Evolutionary conservation across 30 jellyfish, hydroid and myxozoan species (phyloP).

Genomic region (Cassiopea xamachana): DNA sequence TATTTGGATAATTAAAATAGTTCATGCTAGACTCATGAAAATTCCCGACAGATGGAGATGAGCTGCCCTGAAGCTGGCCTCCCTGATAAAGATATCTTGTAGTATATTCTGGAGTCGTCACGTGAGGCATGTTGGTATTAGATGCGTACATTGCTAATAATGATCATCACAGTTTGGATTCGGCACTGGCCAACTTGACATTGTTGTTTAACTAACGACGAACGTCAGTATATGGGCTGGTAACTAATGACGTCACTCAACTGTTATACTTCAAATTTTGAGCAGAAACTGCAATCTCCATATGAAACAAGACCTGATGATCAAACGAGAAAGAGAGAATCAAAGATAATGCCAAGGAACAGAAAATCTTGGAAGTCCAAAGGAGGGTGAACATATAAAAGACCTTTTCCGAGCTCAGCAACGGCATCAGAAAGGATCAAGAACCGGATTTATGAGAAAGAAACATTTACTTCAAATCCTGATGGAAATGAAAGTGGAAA

Average conservation of each 20-base stretch:
- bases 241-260: conserved; percentile 63
- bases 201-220: conserved; percentile 24
- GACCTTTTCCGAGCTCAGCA: too few species aligned
- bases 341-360: not conserved
- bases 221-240: conserved; percentile 46
- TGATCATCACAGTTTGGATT: conserved; percentile 38
- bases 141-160: conserved; percentile 64
- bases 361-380: not conserved
- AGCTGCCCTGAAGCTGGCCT: conserved; percentile 33
- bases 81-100: conserved; percentile 41
- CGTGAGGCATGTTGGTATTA: conserved; percentile 66
- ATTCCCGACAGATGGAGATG: conserved; percentile 29
- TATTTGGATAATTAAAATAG: conserved; percentile 37
- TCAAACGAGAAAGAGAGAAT: not conserved
- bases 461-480: too few species aligned
- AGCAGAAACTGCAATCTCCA: not conserved
- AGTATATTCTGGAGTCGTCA: conserved; percentile 44
- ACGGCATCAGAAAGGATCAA: too few species aligned
- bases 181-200: conserved; percentile 64
- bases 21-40: conserved; percentile 41
- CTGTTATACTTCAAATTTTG: not conserved
- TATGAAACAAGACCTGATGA: not conserved
- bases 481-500: too few species aligned
- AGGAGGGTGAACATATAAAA: not conserved
- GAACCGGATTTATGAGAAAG: too few species aligned